phyloP scores from a whole-genome alignment of 2,113 vertebrate species.

The Cyanoliseus patagonus region DNA sequence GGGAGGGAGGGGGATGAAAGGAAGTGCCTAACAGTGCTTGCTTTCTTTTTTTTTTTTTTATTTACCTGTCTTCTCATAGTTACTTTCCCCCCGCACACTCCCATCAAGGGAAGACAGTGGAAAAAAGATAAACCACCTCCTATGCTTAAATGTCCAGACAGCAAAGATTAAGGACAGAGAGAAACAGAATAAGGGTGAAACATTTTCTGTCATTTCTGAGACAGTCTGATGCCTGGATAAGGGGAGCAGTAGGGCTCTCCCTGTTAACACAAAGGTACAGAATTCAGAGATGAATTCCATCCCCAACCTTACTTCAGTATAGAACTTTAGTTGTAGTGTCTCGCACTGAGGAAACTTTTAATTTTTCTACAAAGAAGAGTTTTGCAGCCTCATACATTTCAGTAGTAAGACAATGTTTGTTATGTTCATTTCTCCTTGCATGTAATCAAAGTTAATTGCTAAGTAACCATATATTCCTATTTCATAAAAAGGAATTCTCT shows the following conservation, averaged over 20 bases:
- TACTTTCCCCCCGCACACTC: background rate
- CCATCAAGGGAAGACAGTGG: background rate
- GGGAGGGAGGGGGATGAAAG: too few relatives aligned
- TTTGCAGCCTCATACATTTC: background rate
- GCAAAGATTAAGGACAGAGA: background rate
- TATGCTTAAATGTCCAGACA: background rate
- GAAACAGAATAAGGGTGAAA: background rate
- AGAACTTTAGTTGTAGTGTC: background rate
- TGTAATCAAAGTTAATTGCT: background rate
- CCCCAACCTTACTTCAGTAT: background rate
- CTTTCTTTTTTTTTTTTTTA: background rate
- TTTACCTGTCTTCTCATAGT: background rate
- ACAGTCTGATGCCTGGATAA: background rate
- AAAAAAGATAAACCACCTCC: background rate
- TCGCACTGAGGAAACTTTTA: background rate
- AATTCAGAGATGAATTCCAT: background rate
- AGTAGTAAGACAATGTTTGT: background rate
- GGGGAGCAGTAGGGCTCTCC: background rate
- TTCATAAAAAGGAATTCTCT: background rate
- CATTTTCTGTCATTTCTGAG: background rate
- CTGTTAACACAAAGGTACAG: background rate
- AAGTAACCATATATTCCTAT: background rate
- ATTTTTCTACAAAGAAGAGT: background rate
- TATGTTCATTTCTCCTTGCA: background rate
- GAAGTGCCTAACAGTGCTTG: background rate